These are phyloP conservation scores for Melieria picta DNA, from an alignment of 2,888 invertebrate species.

Conservation along the genomic window DNA sequence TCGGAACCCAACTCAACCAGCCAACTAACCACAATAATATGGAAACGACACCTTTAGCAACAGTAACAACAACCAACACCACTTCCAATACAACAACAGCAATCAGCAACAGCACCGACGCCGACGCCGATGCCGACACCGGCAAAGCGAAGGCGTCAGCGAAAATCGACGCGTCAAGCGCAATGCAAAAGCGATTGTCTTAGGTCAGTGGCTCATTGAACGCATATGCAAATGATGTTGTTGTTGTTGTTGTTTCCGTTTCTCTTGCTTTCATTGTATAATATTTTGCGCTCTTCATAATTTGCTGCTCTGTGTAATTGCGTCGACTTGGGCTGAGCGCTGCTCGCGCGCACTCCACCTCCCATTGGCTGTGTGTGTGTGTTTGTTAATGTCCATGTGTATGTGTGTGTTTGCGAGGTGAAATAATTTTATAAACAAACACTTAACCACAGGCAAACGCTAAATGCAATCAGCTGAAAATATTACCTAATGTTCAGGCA, in stretches of 20 bases:
- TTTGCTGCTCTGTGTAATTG: too few relatives aligned
- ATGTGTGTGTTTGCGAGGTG: too few relatives aligned
- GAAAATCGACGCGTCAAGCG: slow-evolving; percentile 8
- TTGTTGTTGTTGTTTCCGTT: slow-evolving; percentile 1
- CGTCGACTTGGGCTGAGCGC: too few relatives aligned
- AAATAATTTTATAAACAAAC: too few relatives aligned
- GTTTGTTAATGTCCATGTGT: too few relatives aligned
- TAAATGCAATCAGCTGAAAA: too few relatives aligned
- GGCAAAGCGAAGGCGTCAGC: background rate
- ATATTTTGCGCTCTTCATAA: too few relatives aligned
- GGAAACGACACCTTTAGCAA: background rate
- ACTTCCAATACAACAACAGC: background rate
- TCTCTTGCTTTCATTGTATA: background rate
- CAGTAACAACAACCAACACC: background rate
- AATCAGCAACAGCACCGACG: background rate
- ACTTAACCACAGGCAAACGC: too few relatives aligned
- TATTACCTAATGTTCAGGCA: too few relatives aligned
- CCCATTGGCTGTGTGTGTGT: too few relatives aligned
- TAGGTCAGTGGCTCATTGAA: slow-evolving; percentile 65
- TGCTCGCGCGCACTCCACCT: too few relatives aligned
- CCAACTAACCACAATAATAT: background rate
- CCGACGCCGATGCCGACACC: background rate
- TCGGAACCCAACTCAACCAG: too few relatives aligned
- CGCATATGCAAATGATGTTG: slow-evolving; percentile 58
- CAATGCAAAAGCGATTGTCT: slow-evolving; percentile 56